Percentiles rank a stretch among this genome's conserved stretches.
Conservation (phyloP, 1,140 invertebrate genomes). For the Panulirus ornatus region DNA sequence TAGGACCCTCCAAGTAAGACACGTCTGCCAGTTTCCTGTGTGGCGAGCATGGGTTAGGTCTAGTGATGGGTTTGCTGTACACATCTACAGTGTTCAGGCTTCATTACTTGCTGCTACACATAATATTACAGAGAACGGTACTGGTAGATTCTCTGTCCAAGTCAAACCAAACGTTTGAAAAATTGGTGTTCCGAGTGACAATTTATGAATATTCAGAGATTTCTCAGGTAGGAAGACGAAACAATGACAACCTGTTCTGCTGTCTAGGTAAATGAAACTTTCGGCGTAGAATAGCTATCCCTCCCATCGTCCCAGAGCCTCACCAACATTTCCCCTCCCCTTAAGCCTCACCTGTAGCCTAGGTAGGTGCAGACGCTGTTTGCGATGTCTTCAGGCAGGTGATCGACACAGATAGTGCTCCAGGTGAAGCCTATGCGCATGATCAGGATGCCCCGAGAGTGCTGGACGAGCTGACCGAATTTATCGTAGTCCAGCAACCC, state of each 20-base stretch:
- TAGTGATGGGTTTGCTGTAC: too few relatives aligned
- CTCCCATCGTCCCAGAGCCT: background rate
- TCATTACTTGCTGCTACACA: too few relatives aligned
- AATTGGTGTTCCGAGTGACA: too few relatives aligned
- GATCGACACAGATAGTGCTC: conserved; percentile 28
- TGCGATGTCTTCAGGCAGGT: background rate
- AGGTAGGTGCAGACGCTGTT: conserved; percentile 28
- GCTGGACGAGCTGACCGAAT: background rate
- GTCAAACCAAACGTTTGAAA: too few relatives aligned
- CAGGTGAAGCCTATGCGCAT: background rate
- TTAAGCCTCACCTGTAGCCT: conserved; percentile 44
- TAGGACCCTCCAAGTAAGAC: background rate
- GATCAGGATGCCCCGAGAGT: conserved; percentile 9
- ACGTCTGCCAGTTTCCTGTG: background rate
- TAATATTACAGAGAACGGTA: too few relatives aligned
- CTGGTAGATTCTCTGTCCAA: too few relatives aligned
- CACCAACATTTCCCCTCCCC: background rate
- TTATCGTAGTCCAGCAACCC: background rate
- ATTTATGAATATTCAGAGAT: background rate
- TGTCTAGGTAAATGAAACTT: background rate
- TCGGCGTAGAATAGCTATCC: background rate
- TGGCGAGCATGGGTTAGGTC: too few relatives aligned
- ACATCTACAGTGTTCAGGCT: too few relatives aligned
- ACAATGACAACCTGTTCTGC: background rate
- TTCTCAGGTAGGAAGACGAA: background rate